These are phyloP conservation scores for Lasiurus borealis DNA, from an alignment of 2,113 vertebrate species.

Conservation along the genomic window DNA sequence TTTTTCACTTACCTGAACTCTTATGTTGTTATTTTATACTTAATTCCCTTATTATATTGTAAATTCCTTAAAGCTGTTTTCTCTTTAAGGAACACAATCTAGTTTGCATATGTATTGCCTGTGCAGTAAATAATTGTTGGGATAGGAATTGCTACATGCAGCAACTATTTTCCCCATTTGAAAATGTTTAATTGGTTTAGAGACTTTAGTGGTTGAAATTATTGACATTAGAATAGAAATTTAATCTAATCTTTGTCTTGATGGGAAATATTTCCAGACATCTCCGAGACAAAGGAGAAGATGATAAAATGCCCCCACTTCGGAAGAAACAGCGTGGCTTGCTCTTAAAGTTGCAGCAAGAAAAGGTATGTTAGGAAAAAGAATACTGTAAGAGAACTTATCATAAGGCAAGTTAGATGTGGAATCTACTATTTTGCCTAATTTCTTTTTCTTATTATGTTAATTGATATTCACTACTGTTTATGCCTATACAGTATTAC, in stretches of 20 bases:
- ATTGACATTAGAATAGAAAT: conserved; percentile 57
- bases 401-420: conserved; percentile 38
- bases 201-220: neutral
- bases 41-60: neutral
- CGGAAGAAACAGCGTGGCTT: conserved; percentile 96
- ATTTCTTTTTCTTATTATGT: conserved; percentile 41
- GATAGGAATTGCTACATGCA: neutral
- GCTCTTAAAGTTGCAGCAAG: conserved; percentile 95
- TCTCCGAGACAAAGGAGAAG: conserved; percentile 98
- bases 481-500: neutral
- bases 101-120: neutral
- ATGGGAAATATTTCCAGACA: conserved; percentile 85
- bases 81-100: conserved; percentile 30
- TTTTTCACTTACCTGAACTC: neutral
- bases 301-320: conserved; percentile 99
- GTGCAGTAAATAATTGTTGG: neutral
- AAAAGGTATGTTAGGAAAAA: conserved; percentile 90
- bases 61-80: conserved; percentile 42
- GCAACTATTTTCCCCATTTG: conserved; percentile 12
- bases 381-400: neutral
- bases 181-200: conserved; percentile 53
- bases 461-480: neutral
- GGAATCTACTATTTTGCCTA: conserved; percentile 25
- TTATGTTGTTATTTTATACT: conserved; percentile 29
- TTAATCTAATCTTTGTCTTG: conserved; percentile 44